Evolutionary conservation across 2,113 vertebrate genomes (phyloP).

Genomic region (Rynchops niger): DNA sequence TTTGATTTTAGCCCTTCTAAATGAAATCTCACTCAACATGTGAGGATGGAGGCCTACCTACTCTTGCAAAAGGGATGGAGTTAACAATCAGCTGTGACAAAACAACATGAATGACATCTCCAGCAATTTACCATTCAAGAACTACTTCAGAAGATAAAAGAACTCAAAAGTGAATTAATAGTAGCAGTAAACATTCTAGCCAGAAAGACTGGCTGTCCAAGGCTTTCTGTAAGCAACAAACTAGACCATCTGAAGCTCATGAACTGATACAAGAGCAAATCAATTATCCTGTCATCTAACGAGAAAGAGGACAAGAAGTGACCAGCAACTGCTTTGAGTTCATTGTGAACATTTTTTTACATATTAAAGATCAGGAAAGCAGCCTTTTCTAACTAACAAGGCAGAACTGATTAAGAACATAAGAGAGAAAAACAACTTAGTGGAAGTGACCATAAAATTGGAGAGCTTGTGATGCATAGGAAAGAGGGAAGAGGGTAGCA

Average conservation of each 20-base stretch:
- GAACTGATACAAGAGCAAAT: not conserved
- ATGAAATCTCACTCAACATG: not conserved
- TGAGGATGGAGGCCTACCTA: not conserved
- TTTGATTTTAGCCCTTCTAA: not conserved
- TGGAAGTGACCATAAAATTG: not conserved
- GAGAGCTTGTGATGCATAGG: not conserved
- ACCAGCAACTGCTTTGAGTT: not conserved
- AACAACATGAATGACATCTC: not conserved
- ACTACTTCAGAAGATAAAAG: not conserved
- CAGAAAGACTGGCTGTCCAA: not conserved
- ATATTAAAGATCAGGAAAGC: not conserved
- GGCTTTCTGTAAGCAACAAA: not conserved
- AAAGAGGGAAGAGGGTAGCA: not conserved
- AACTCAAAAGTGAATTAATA: not conserved
- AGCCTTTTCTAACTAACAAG: not conserved
- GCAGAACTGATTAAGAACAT: not conserved
- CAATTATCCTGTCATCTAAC: not conserved
- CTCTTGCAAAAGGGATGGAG: not conserved
- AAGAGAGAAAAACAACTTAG: not conserved
- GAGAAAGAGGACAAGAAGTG: not conserved
- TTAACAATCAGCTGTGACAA: not conserved
- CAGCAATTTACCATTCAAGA: not conserved
- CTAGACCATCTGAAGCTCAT: not conserved
- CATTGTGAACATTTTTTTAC: not conserved
- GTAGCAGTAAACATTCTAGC: not conserved